Evolutionary conservation across 92 coral and sea anemone species (phyloP).

Genomic region (Heteractis magnifica): DNA sequence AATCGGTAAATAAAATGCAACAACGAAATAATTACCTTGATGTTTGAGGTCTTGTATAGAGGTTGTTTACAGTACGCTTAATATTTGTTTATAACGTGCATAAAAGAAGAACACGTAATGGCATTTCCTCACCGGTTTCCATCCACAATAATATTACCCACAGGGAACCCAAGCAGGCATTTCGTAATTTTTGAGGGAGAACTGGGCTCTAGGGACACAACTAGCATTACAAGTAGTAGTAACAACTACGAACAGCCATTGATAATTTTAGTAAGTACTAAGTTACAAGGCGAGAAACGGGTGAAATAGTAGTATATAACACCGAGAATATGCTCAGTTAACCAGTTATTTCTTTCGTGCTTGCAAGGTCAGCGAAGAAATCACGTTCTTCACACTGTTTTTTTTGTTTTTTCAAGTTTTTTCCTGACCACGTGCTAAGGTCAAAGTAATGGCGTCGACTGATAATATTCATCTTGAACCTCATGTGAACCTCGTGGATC

Average conservation of each 20-base stretch:
- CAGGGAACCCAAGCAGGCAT: slow-evolving; percentile 10
- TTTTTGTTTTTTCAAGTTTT: no score
- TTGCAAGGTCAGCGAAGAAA: no score
- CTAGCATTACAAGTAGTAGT: slow-evolving; percentile 1
- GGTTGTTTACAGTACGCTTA: neutral
- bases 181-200: slow-evolving; percentile 1
- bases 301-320: no score
- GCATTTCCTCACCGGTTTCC: neutral
- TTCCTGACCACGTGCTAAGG: no score
- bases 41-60: neutral
- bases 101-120: neutral
- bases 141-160: neutral
- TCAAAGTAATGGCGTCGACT: no score
- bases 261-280: neutral
- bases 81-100: neutral
- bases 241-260: slow-evolving; percentile 12
- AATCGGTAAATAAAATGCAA: neutral
- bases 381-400: no score
- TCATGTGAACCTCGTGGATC: no score
- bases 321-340: no score
- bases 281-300: slow-evolving; percentile 15
- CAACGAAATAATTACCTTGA: slow-evolving; percentile 7
- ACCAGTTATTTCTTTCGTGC: no score
- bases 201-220: slow-evolving; percentile 11
- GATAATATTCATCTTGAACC: no score